Evolutionary conservation across 2,113 vertebrate genomes (phyloP), one percentile per base, ranked within the genome.

Genomic region (Otus sunia): DNA sequence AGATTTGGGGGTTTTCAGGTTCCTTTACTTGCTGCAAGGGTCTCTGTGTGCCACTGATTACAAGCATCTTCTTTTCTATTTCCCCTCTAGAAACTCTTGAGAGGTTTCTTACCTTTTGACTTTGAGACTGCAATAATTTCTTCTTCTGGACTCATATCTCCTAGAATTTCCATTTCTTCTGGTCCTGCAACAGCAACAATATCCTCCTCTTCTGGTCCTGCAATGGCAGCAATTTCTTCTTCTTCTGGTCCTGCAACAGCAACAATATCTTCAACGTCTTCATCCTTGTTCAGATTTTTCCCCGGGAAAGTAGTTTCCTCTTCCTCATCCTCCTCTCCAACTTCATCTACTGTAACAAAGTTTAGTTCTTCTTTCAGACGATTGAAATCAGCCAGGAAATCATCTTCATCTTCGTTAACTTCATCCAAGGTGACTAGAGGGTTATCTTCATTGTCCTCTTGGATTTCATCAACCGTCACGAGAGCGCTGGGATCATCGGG

Each of bases 301-400:
- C 15, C 56, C 0, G 32, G 32, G 15, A 6, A 59, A 12, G 43
- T 0, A 3, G 19, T 29, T 12, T 94, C 92, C 2, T 97, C 94
- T 12, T 96, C 93, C 43, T 99, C 98, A 59, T 99, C 98, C 63
- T 98, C 98, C 7, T 98, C 98, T 22, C 98, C 98, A 21, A 99
- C 98, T 90, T 99, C 98, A 39, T 99, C 98, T 10, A 99, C 98
- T 1, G 98, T 99, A 6, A 99, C 98, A 45, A 99, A 99, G 94
- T 98, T 98, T 4, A 98, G 96, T 2, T 97, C 98, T 88, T 98
- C 98, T 67, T 98, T 98, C 17, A 98, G 94, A 5, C 94, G 93
- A 63, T 98, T 98, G 74, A 98, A 98, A 39, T 98, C 98, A 0
- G 97, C 97, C 94, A 98, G 83, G 34, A 97, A 98, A 26, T 99